Evolutionary conservation across 1,140 invertebrate genomes (phyloP).

Genomic region (Apis laboriosa): DNA sequence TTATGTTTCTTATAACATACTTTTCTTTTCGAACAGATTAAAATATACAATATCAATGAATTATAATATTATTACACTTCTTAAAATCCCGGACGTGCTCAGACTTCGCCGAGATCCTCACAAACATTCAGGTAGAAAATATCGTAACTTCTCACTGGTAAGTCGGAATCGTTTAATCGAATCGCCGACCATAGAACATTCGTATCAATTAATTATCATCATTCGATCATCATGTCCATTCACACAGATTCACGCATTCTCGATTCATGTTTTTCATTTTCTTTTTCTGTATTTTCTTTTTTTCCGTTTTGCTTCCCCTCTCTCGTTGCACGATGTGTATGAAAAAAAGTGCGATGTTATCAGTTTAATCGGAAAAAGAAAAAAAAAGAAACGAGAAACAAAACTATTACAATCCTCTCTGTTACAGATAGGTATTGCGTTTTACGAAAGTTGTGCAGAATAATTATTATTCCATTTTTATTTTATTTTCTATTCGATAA

Average conservation of each 20-base stretch:
- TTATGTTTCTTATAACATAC: neutral
- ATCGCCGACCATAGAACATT: slow-evolving; percentile 36
- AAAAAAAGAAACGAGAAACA: slow-evolving; percentile 19
- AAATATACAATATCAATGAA: slow-evolving; percentile 7
- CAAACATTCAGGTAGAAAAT: slow-evolving; percentile 62
- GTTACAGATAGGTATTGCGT: slow-evolving; percentile 37
- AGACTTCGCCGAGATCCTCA: slow-evolving; percentile 29
- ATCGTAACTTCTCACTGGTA: slow-evolving; percentile 58
- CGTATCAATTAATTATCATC: slow-evolving; percentile 34
- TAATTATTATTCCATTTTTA: slow-evolving; percentile 27
- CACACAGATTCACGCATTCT: slow-evolving; percentile 20
- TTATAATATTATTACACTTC: neutral
- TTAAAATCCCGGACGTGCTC: slow-evolving; percentile 11
- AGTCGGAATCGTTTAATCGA: slow-evolving; percentile 34
- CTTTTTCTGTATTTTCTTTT: neutral
- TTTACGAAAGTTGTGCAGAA: slow-evolving; percentile 56
- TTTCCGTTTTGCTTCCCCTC: slow-evolving; percentile 6
- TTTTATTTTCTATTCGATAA: neutral
- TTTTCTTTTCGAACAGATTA: neutral
- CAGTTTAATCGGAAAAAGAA: slow-evolving; percentile 34
- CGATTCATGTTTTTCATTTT: neutral
- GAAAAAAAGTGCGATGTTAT: slow-evolving; percentile 51
- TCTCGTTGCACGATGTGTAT: slow-evolving; percentile 54
- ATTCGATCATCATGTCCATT: slow-evolving; percentile 23
- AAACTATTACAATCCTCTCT: slow-evolving; percentile 50